Base-by-base conservation (phyloP, 2,113 vertebrate species). In the Nasalis larvatus region DNA sequence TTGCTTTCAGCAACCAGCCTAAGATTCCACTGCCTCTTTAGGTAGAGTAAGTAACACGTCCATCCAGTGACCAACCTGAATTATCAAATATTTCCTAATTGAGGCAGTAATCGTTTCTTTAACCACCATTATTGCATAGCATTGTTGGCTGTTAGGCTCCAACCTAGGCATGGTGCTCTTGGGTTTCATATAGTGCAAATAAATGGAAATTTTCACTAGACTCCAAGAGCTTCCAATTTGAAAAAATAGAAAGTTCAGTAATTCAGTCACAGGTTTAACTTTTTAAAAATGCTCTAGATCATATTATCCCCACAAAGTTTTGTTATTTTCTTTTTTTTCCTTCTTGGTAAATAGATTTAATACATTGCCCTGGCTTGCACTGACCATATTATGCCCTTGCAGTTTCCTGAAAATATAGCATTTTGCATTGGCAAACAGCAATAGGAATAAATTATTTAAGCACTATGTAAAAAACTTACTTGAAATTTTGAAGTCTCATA, bases 391-490 rank as follows among this genome's bases (percentile, higher is more conserved):
- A 95, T 83, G 23, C 21, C 95, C 91, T 91, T 83, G 60, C 4
- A 68, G 89, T 82, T 98, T 92, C 47, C 78, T 94, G n/a, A 47
- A 96, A 97, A 91, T 49, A 84, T 0, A 4, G 32, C 52, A 91
- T 66, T 97, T 83, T 92, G 32, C 11, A 81, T 13, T 91, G 78
- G 45, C 66, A 95, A 96, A 96, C 4, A 77, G 47, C 74, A 66
- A 18, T 35, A 84, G 73, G 56, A 95, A 93, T 92, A 94, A 94
- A 97, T 81, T 96, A 52, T 77, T 87, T 85, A 83, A 93, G 58
- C 37, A 95, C 54, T 12, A 95, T 93, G 97, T 94, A 69, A 91
- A 58, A 97, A 95, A 49, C 23, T 95, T 81, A 69, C 47, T 85
- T 96, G 84, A 94, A 91, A 84, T 83, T 92, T 82, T 97, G 76